A percentile compares a stretch with the other conserved stretches of the same genome.
phyloP scores from a whole-genome alignment of 2,888 invertebrate genomes.

The Cyclophora albipunctata region DNA sequence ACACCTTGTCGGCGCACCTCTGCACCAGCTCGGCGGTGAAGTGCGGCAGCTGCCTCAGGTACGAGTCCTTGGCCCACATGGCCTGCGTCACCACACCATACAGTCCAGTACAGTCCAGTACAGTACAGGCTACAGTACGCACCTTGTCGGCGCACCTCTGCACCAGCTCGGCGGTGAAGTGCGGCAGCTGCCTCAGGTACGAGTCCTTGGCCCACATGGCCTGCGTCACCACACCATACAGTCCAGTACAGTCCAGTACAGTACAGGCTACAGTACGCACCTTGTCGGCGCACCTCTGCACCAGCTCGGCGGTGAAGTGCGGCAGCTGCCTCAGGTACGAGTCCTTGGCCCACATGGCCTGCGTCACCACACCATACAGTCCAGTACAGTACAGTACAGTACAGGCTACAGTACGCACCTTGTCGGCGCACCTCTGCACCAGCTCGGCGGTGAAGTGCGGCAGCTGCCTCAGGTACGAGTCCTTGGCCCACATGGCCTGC shows the following conservation, averaged over 20 bases:
- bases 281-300: too few species aligned
- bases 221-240: slow-evolving; percentile 99
- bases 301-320: slow-evolving; percentile 92
- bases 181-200: slow-evolving; percentile 96
- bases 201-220: slow-evolving; percentile 99
- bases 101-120: slow-evolving; percentile 93
- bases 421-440: slow-evolving; percentile 92
- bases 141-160: slow-evolving; percentile 94
- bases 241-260: too few species aligned
- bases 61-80: slow-evolving; percentile 99
- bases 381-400: slow-evolving; percentile 97
- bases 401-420: slow-evolving; percentile 83
- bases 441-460: slow-evolving; percentile 95
- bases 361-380: slow-evolving; percentile 98
- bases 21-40: slow-evolving; percentile 92
- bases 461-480: slow-evolving; percentile 96
- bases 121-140: slow-evolving; percentile 88
- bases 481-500: slow-evolving; percentile 99
- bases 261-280: too few species aligned
- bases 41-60: slow-evolving; percentile 97
- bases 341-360: slow-evolving; percentile 99
- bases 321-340: slow-evolving; percentile 97
- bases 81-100: too few species aligned
- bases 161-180: slow-evolving; percentile 91
- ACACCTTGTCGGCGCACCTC: slow-evolving; percentile 93